Evolutionary conservation across 2,113 vertebrate genomes (phyloP).

Genomic region (Orcinus orca): DNA sequence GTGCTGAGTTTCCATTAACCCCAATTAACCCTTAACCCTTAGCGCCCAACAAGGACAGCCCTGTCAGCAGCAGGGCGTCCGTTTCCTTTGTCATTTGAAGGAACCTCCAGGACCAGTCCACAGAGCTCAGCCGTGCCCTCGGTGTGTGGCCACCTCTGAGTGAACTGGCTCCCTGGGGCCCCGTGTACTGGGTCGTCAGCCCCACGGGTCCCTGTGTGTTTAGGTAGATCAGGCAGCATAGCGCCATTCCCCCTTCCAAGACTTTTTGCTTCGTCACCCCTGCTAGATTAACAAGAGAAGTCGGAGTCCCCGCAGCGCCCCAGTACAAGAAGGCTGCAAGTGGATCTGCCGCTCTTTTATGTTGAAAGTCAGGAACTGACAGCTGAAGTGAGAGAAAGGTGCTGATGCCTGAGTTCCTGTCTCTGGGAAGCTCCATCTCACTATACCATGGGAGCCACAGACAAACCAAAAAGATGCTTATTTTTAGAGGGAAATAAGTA

Average conservation of each 20-base stretch:
- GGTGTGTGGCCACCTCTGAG: fast-evolving
- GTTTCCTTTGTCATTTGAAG: background rate
- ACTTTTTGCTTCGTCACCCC: background rate
- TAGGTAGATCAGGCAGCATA: no score
- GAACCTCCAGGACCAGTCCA: background rate
- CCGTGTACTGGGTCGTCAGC: fast-evolving
- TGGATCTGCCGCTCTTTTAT: background rate
- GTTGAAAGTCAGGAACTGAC: conserved; percentile 17
- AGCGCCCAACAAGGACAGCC: background rate
- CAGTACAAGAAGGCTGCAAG: background rate
- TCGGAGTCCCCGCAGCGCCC: background rate
- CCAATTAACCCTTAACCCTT: conserved; percentile 42
- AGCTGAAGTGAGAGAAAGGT: background rate
- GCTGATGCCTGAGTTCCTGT: background rate
- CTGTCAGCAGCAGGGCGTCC: fast-evolving
- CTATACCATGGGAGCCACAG: background rate
- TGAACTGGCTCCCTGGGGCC: background rate
- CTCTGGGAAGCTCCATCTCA: background rate
- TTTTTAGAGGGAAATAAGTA: background rate
- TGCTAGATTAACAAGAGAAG: background rate
- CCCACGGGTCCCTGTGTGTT: background rate
- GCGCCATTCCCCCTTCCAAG: background rate
- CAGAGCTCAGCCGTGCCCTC: background rate
- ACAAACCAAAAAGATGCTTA: background rate
- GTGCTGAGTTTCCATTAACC: conserved; percentile 41